A percentile compares a stretch with the other conserved stretches of the same genome.
Conservation (phyloP, 2,888 invertebrate genomes). For the Drosophila picticornis region DNA sequence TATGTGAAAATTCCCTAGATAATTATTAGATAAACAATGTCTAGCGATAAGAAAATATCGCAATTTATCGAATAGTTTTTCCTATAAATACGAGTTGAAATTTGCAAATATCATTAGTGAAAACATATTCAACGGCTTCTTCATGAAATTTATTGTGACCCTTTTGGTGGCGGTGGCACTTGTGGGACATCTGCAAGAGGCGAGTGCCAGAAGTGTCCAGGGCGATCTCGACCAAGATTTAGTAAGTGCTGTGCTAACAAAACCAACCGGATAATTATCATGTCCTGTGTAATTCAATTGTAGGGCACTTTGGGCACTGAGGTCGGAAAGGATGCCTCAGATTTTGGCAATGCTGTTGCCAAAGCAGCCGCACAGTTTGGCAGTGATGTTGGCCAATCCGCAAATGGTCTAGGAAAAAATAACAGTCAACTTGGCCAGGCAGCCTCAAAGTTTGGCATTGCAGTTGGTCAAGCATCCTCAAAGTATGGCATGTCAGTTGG, state of each 20-base stretch:
- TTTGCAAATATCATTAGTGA: constrained; percentile 37
- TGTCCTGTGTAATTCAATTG: background rate
- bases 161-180: constrained; percentile 41
- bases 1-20: background rate
- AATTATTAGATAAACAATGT: background rate
- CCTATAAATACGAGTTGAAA: constrained; percentile 53
- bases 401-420: background rate
- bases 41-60: constrained; percentile 42
- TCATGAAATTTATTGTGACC: constrained; percentile 48
- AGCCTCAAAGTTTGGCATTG: constrained; percentile 48
- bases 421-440: constrained; percentile 35
- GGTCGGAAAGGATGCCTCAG: constrained; percentile 41
- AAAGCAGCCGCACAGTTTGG: constrained; percentile 49
- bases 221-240: constrained; percentile 25
- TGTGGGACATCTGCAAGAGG: constrained; percentile 31
- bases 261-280: background rate
- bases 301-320: constrained; percentile 28
- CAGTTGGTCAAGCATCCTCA: constrained; percentile 53
- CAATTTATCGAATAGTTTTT: constrained; percentile 22
- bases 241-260: constrained; percentile 24
- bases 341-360: constrained; percentile 50
- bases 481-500: constrained; percentile 23
- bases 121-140: constrained; percentile 1
- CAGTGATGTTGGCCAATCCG: constrained; percentile 26
- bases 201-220: constrained; percentile 48